Evolutionary conservation across 2,888 invertebrate species (phyloP), one percentile per base, ranked within the genome.

Genomic region (Lasioglossum villosulum): DNA sequence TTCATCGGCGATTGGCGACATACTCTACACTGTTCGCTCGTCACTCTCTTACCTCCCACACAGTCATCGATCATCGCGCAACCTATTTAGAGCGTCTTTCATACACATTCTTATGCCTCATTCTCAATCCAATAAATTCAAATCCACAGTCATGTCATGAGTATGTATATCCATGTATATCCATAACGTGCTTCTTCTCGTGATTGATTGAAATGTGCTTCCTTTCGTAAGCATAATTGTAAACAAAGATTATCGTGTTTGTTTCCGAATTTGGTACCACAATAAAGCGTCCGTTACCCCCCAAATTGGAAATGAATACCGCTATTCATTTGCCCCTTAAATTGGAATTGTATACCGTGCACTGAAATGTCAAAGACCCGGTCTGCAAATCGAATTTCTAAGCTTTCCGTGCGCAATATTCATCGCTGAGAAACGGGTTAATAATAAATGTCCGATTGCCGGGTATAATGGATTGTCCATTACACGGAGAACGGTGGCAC

Each of bases 381-480:
- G 30, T 27, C 30, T 6, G 16, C 4, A 63, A 27, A 63, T 63
- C 30, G 59, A 63, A 63, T 63, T 30, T 63, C 30, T 63, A 16
- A 63, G 30, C 16, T 63, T 30, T 16, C 27, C 1, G 63, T 5
- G 30, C 14, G 27, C 5, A 59, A 59, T 27, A 27, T 5, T 23
- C n/a, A 71, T n/a, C 34, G 68, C 23, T 59, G 56, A 73, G 48
- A 23, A 59, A 45, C 72, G 48, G n/a, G 19, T 73, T 80, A 74
- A 86, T 73, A 86, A 80, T 66, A 56, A 75, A 87, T 77, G 66
- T 59, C 30, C 78, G 76, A 45, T 42, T 34, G 48, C 16, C n/a
- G 2, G 27, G 48, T 42, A 37, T 74, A 86, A 86, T 75, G 71
- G 34, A 10, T 68, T 74, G 1, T 56, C 79, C 85, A 75, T 79